Base-by-base conservation (phyloP, 2,888 invertebrate species). In the Parasteatoda lunata region DNA sequence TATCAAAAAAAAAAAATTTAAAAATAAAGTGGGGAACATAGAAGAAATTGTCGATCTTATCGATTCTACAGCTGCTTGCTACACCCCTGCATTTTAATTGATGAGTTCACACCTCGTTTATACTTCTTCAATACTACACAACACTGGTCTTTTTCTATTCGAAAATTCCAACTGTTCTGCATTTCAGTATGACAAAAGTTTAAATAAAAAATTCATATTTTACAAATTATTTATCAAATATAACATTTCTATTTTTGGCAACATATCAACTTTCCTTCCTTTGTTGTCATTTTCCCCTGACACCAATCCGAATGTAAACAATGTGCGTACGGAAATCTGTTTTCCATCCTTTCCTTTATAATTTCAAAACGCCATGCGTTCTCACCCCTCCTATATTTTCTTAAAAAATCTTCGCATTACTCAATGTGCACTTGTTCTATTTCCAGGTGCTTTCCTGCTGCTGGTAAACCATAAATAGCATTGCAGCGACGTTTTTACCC, bases 391-490 rank as follows among this genome's bases (percentile, higher is more conserved):
- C 68, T 59, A 13, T 13, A 59, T 59, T 59, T 59, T 80, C 71
- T 71, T 68, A 65, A 85, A 85, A 85, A 85, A 85, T 69, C 75
- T 69, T 47, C 72, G 81, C 81, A 80, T 81, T 81, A 81, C 81
- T 81, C 81, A 81, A 86, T 86, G 81, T 86, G 77, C 86, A 86
- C 86, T 86, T 86, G 86, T 86, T 86, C 86, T 86, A 86, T 86
- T 86, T 86, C 81, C 86, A 86, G 86, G 81, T 81, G 81, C 77
- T 64, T 81, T 77, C 86, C 59, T 81, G 80, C 69, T 81, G 86
- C 86, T 86, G 81, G 69, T 86, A 86, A 86, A 88, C 88, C 88
- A 88, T 88, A 88, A 88, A 88, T 88, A 88, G 88, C 88, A 83
- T 88, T 88, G 87, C 87, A 81, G 48, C 73, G 83, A 88, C 82